Percentiles rank a stretch among this genome's conserved stretches.
These are phyloP conservation scores for Julus scandinavius DNA, from an alignment of 2,888 invertebrate genomes.

Conservation along the genomic window DNA sequence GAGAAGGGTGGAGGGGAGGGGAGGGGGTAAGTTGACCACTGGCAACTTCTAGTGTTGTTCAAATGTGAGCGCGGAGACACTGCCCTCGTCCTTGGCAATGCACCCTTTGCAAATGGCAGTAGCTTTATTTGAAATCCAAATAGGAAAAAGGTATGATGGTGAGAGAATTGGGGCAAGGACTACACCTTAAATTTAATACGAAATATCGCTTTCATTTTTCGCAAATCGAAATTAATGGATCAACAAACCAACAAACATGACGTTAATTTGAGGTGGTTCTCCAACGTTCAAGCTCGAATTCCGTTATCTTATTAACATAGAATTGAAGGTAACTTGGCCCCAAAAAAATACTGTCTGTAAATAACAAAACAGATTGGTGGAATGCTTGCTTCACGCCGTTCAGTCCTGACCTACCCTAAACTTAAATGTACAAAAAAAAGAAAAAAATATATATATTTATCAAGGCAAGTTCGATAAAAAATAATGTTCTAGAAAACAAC, in stretches of 20 bases:
- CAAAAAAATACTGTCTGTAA: constrained; percentile 41
- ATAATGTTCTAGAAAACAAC: constrained; percentile 47
- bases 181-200: constrained; percentile 50
- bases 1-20: not conserved
- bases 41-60: constrained; percentile 50
- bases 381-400: not conserved
- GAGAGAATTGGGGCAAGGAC: constrained; percentile 48
- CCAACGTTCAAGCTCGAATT: constrained; percentile 22
- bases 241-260: constrained; percentile 45
- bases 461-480: constrained; percentile 39
- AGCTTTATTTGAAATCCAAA: not conserved
- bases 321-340: constrained; percentile 12
- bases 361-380: constrained; percentile 21
- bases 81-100: constrained; percentile 52
- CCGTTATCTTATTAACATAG: constrained; percentile 49
- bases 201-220: constrained; percentile 50
- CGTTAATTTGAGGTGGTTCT: constrained; percentile 49
- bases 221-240: constrained; percentile 49
- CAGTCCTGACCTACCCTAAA: not conserved
- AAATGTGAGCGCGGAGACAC: not conserved
- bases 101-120: constrained; percentile 40
- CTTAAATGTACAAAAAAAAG: not conserved
- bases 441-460: not conserved
- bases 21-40: not conserved
- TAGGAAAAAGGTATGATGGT: constrained; percentile 35